These are phyloP conservation scores for Vipera ursinii DNA, from an alignment of 2,797 vertebrate species.

Conservation along the genomic window DNA sequence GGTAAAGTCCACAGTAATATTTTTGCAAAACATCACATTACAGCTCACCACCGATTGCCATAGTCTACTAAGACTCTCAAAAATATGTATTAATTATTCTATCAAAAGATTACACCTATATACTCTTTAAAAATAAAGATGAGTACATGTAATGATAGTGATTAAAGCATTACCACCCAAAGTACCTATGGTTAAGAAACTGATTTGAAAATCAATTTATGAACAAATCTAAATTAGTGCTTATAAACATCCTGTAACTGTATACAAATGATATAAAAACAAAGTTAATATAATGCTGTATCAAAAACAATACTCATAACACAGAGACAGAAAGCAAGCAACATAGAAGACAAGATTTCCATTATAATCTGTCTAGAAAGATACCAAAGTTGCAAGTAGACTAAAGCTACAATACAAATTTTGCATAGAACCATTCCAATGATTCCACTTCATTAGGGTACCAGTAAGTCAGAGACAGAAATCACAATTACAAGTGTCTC, in stretches of 20 bases:
- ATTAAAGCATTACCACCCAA: not conserved
- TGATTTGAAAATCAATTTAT: not conserved
- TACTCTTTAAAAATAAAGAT: not conserved
- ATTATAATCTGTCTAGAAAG: not conserved
- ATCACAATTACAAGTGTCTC: not conserved
- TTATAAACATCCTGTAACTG: not conserved
- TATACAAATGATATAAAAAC: not conserved
- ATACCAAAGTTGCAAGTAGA: not conserved
- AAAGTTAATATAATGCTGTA: not conserved
- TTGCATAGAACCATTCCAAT: not conserved
- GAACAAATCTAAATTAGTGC: not conserved
- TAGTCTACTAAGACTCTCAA: not conserved
- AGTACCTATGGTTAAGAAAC: not conserved
- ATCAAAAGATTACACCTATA: not conserved
- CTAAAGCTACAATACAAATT: not conserved
- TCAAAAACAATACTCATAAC: not conserved
- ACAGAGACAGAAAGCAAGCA: not conserved
- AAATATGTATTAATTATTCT: not conserved
- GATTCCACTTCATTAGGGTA: not conserved
- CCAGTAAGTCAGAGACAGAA: not conserved
- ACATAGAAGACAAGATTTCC: not conserved
- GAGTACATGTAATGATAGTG: not conserved
- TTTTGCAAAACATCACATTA: not conserved
- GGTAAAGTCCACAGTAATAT: not conserved
- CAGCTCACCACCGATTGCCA: not conserved